phyloP scores from a whole-genome alignment of 2,888 invertebrate genomes.

The Polylopha cassiicola region DNA sequence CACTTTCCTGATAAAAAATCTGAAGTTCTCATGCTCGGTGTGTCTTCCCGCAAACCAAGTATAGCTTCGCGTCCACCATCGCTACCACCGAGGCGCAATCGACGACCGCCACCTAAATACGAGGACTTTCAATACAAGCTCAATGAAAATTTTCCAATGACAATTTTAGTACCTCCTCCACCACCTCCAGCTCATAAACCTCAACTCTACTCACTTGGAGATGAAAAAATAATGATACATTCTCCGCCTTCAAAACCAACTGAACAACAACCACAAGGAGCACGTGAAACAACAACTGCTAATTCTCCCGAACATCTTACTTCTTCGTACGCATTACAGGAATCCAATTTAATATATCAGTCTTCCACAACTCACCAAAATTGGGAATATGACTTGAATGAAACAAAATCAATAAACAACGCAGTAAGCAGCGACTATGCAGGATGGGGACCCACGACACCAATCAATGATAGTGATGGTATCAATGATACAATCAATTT shows the following conservation, averaged over 20 bases:
- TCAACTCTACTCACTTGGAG: slow-evolving; percentile 48
- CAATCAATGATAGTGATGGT: slow-evolving; percentile 45
- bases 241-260: slow-evolving; percentile 37
- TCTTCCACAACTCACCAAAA: slow-evolving; percentile 75
- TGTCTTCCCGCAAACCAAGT: slow-evolving; percentile 82
- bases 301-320: slow-evolving; percentile 38
- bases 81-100: slow-evolving; percentile 35
- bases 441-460: slow-evolving; percentile 71
- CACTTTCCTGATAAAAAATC: slow-evolving; percentile 78
- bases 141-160: slow-evolving; percentile 78
- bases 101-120: slow-evolving; percentile 54
- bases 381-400: slow-evolving; percentile 55
- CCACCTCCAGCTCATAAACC: slow-evolving; percentile 64
- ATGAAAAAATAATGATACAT: slow-evolving; percentile 39
- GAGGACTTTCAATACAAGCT: slow-evolving; percentile 73
- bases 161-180: slow-evolving; percentile 83
- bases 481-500: slow-evolving; percentile 62
- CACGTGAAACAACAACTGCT: slow-evolving; percentile 38
- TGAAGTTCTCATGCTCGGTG: slow-evolving; percentile 82
- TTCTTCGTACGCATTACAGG: slow-evolving; percentile 75
- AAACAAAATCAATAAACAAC: slow-evolving; percentile 45
- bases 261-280: slow-evolving; percentile 34
- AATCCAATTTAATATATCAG: slow-evolving; percentile 81
- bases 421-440: slow-evolving; percentile 67
- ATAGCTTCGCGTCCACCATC: slow-evolving; percentile 68